Evolutionary conservation across 2,888 invertebrate genomes (phyloP).

Genomic region (Lomographa bimaculata): DNA sequence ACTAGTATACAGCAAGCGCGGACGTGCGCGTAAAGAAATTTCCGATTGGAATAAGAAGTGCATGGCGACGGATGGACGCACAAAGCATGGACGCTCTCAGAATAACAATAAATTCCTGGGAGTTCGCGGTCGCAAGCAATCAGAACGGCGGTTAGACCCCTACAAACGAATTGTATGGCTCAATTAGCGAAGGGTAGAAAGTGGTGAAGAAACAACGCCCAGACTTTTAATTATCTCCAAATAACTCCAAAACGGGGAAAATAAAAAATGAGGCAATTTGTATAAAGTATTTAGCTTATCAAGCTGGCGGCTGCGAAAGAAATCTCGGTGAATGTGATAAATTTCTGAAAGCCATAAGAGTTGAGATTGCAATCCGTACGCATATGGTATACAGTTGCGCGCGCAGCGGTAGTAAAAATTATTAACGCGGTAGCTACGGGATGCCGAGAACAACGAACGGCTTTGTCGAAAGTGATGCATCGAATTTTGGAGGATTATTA

Average conservation of each 20-base stretch:
- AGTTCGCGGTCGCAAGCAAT: constrained; percentile 56
- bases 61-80: constrained; percentile 67
- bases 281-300: constrained; percentile 45
- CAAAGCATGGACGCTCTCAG: constrained; percentile 49
- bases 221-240: constrained; percentile 49
- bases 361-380: constrained; percentile 53
- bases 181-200: constrained; percentile 60
- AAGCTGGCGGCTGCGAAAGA: constrained; percentile 21
- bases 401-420: constrained; percentile 52
- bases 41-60: constrained; percentile 53
- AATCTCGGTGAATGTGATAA: constrained; percentile 34
- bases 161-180: constrained; percentile 61
- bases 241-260: constrained; percentile 34
- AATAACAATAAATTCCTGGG: constrained; percentile 61
- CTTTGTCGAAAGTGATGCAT: constrained; percentile 32
- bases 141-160: constrained; percentile 56
- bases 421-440: constrained; percentile 37
- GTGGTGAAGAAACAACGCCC: constrained; percentile 33
- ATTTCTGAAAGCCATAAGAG: constrained; percentile 52
- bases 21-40: constrained; percentile 54
- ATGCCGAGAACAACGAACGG: constrained; percentile 36
- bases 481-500: constrained; percentile 17
- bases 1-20: constrained; percentile 44
- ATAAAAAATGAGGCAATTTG: constrained; percentile 49
- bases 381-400: constrained; percentile 64